Conservation (phyloP, 1,140 invertebrate species). For the Drosophila sucinea region DNA sequence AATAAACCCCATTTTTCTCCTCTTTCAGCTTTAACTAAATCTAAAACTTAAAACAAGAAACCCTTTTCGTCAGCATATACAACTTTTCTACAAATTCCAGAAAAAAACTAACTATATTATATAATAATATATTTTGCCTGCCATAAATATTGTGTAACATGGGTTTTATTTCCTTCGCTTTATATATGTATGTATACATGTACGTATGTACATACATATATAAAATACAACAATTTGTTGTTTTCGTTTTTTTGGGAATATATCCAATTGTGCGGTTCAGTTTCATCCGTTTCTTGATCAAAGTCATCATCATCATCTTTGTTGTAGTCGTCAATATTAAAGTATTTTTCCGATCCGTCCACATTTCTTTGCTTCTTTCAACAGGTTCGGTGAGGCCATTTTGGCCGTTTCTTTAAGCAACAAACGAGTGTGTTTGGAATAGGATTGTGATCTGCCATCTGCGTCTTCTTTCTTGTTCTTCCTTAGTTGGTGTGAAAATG, state of each 20-base stretch:
- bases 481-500: not conserved
- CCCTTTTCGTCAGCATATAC: not conserved
- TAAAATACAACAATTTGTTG: constrained; percentile 12
- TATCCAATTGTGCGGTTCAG: constrained; percentile 3
- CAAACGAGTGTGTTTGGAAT: not conserved
- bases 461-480: constrained; percentile 14
- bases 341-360: constrained; percentile 2
- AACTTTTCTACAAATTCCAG: not conserved
- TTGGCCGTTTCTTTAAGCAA: not conserved
- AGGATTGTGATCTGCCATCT: not conserved
- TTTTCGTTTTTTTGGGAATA: not conserved
- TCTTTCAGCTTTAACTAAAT: not conserved
- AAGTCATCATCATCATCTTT: not conserved
- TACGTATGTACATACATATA: not conserved
- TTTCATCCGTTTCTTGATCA: not conserved
- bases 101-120: constrained; percentile 4
- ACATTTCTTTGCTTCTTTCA: constrained; percentile 1
- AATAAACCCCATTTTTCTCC: not conserved
- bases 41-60: constrained; percentile 5
- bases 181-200: not conserved
- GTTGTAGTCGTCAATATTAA: not conserved
- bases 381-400: constrained; percentile 13
- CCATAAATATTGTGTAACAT: not conserved
- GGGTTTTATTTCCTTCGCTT: not conserved
- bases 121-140: constrained; percentile 5